phyloP scores from a whole-genome alignment of 2,797 vertebrate genomes.

The Alcedo atthis region DNA sequence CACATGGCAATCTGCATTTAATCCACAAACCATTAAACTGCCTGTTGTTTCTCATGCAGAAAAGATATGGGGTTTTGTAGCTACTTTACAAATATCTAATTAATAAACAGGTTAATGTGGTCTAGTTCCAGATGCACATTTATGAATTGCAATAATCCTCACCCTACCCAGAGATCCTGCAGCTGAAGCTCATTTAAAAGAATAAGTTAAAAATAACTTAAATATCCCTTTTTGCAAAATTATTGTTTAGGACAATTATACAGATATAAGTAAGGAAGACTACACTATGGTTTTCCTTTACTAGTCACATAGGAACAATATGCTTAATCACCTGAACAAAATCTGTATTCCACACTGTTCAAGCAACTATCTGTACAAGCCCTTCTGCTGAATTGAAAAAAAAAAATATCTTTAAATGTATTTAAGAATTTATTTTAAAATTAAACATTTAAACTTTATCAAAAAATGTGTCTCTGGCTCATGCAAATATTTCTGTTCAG shows the following conservation, averaged over 20 bases:
- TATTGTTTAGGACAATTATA: neutral
- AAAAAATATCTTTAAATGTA: too few relatives aligned
- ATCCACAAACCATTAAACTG: neutral
- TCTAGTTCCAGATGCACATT: neutral
- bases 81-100: neutral
- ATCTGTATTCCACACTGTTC: neutral
- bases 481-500: neutral
- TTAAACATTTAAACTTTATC: neutral
- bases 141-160: neutral
- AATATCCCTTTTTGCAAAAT: neutral
- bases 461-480: neutral
- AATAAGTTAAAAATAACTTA: neutral
- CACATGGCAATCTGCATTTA: neutral
- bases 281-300: neutral
- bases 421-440: neutral
- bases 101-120: neutral
- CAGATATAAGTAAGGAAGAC: neutral
- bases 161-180: neutral
- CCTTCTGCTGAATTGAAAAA: neutral
- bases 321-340: slow-evolving; percentile 23
- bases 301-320: neutral
- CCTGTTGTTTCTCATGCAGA: neutral
- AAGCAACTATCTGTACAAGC: neutral
- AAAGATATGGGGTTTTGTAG: neutral
- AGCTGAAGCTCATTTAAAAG: neutral